These are phyloP conservation scores for Romanogobio albipinnatus DNA, from an alignment of 2,113 vertebrate species.

Conservation along the genomic window DNA sequence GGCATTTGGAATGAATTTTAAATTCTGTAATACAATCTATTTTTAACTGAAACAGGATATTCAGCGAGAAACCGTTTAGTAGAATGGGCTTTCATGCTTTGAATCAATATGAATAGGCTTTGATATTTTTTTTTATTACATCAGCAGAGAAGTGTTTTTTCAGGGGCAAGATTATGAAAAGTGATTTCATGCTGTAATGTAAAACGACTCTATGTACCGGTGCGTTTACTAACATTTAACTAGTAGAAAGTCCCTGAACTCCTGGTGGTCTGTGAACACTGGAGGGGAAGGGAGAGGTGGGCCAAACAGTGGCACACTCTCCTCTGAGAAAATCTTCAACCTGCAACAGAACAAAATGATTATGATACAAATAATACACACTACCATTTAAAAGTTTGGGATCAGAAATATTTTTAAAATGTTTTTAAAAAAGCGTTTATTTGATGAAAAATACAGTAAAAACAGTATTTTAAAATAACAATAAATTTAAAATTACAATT, in stretches of 20 bases:
- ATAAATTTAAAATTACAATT: too few relatives aligned
- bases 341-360: slow-evolving; percentile 68
- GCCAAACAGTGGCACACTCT: slow-evolving; percentile 96
- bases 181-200: not conserved
- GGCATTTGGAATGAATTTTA: not conserved
- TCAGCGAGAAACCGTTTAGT: not conserved
- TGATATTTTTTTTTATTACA: not conserved
- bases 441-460: too few relatives aligned
- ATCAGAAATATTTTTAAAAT: not conserved
- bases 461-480: too few relatives aligned
- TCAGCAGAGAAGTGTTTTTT: not conserved
- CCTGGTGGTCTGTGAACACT: slow-evolving; percentile 97
- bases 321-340: slow-evolving; percentile 99
- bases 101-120: not conserved
- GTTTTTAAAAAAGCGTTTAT: not conserved
- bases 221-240: slow-evolving; percentile 90
- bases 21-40: not conserved
- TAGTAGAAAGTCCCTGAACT: slow-evolving; percentile 99
- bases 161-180: not conserved
- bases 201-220: not conserved
- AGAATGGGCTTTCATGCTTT: not conserved
- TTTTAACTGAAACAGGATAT: not conserved
- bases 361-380: not conserved
- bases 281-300: slow-evolving; percentile 94
- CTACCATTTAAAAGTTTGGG: not conserved